Evolutionary conservation across 2,888 invertebrate species (phyloP).

Genomic region (Protonemura montana): DNA sequence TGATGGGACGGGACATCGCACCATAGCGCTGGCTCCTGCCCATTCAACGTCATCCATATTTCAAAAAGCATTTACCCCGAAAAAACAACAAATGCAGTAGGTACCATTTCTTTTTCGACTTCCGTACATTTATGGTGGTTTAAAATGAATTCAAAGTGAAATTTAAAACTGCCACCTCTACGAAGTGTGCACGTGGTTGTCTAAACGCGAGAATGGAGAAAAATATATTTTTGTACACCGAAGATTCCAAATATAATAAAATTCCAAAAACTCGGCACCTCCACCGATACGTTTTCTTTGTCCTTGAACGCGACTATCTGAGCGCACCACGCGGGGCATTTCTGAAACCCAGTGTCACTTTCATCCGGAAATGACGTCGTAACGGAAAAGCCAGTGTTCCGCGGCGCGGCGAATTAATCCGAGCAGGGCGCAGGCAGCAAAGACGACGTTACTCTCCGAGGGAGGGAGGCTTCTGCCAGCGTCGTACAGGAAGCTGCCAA

Average conservation of each 20-base stretch:
- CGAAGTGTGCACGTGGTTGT: too few species aligned
- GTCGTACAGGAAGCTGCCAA: conserved; percentile 2
- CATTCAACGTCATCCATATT: background rate
- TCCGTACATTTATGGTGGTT: background rate
- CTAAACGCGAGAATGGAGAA: too few species aligned
- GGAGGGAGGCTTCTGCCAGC: background rate
- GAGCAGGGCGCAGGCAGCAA: background rate
- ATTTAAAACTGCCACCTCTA: too few species aligned
- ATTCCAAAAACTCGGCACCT: background rate
- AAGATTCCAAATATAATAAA: too few species aligned
- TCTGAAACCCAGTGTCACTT: background rate
- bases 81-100: background rate
- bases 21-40: background rate
- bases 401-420: background rate
- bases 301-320: background rate
- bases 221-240: too few species aligned
- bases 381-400: background rate
- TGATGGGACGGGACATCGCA: background rate
- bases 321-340: background rate
- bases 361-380: background rate
- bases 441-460: background rate
- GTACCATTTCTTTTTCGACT: background rate
- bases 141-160: background rate
- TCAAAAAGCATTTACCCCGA: conserved; percentile 7
- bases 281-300: background rate